Percentiles rank a stretch among this genome's conserved stretches.
phyloP scores from a whole-genome alignment of 2,888 invertebrate species.

The Ceraclea dissimilis region DNA sequence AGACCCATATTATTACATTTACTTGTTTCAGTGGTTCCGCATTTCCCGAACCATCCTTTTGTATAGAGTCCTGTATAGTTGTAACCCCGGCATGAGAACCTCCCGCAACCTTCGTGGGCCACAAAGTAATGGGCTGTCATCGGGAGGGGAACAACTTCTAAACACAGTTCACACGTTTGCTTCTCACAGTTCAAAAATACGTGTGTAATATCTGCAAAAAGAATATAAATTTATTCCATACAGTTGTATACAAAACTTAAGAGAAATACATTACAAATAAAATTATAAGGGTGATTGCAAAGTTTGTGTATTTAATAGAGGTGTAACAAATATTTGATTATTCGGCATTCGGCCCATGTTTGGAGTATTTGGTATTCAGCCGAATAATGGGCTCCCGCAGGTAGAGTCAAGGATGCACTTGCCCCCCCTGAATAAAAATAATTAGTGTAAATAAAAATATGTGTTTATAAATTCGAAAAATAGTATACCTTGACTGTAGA shows the following conservation, averaged over 20 bases:
- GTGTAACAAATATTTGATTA: no score
- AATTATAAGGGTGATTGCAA: no score
- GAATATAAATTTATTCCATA: no score
- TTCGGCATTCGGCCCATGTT: no score
- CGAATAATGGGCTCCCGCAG: neutral
- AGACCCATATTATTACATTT: no score
- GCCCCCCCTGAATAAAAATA: neutral
- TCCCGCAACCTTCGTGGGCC: constrained; percentile 86
- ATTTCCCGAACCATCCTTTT: constrained; percentile 82
- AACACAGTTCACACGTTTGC: constrained; percentile 78
- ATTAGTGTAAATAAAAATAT: neutral
- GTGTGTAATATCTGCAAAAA: constrained; percentile 1
- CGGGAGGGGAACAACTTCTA: constrained; percentile 65
- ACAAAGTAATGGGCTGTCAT: constrained; percentile 89
- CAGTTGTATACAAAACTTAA: no score
- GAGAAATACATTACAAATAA: no score
- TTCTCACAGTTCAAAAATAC: constrained; percentile 14
- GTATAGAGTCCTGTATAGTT: constrained; percentile 85
- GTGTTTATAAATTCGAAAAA: neutral
- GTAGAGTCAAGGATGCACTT: no score
- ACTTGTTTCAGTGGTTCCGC: constrained; percentile 43
- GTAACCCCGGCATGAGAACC: constrained; percentile 80
- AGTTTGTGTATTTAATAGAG: no score
- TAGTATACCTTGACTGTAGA: neutral
- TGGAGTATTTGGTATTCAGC: no score